Evolutionary conservation across 64 coral and sea anemone genomes (phyloP).

Genomic region (Porites australiensis): DNA sequence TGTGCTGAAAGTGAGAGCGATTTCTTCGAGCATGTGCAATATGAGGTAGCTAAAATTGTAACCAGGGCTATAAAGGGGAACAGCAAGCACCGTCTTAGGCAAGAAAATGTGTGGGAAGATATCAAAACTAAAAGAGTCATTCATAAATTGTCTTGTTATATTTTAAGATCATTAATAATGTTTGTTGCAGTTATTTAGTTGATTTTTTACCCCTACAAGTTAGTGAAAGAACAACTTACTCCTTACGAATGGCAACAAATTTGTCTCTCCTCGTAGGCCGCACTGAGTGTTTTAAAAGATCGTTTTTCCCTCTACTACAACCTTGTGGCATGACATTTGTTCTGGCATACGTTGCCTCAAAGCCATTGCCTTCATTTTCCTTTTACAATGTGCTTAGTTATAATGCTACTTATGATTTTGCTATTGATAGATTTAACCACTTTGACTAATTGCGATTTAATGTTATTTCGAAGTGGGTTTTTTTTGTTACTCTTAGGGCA

Average conservation of each 20-base stretch:
- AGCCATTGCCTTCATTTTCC: neutral
- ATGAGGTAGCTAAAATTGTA: too few relatives aligned
- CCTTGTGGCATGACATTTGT: neutral
- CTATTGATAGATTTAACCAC: neutral
- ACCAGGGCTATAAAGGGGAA: neutral
- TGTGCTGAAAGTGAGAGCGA: slow-evolving; percentile 36
- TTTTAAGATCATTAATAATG: slow-evolving; percentile 5
- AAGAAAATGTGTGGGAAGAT: neutral
- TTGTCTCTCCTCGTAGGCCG: neutral
- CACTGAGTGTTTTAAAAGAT: neutral
- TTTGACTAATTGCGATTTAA: too few relatives aligned
- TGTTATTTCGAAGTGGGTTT: too few relatives aligned
- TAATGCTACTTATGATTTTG: neutral
- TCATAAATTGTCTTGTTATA: neutral
- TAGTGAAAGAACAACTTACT: neutral
- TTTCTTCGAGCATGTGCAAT: slow-evolving; percentile 29
- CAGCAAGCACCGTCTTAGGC: neutral
- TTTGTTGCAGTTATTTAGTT: neutral
- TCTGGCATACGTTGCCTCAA: neutral
- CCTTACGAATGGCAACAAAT: neutral
- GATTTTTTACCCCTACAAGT: neutral
- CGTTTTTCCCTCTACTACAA: neutral
- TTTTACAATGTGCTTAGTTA: neutral
- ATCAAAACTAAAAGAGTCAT: neutral
- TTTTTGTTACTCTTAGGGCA: too few relatives aligned